Evolutionary conservation across 1,140 invertebrate species (phyloP).

Genomic region (Trachymyrmex septentrionalis): DNA sequence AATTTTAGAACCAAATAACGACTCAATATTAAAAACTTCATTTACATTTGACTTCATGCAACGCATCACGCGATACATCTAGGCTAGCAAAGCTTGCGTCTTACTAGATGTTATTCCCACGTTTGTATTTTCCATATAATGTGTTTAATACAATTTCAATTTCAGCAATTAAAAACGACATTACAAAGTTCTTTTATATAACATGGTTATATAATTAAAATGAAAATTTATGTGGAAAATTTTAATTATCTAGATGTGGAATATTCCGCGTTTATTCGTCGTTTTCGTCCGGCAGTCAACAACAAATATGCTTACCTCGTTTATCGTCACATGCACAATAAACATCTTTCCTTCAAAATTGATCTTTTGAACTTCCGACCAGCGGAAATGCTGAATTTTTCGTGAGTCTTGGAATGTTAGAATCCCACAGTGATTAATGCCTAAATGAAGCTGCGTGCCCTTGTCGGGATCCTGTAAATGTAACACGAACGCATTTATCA

Average conservation of each 20-base stretch:
- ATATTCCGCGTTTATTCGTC: neutral
- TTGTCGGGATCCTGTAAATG: conserved; percentile 92
- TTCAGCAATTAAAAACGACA: neutral
- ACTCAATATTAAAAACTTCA: neutral
- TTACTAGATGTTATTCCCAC: conserved; percentile 3
- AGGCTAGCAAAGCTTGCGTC: neutral
- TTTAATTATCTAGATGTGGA: neutral
- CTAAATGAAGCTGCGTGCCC: conserved; percentile 96
- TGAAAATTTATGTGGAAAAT: neutral
- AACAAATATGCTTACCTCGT: conserved; percentile 87
- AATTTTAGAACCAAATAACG: neutral
- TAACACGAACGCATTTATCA: conserved; percentile 25
- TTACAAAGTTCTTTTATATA: neutral
- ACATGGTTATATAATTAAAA: neutral
- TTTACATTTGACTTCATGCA: neutral
- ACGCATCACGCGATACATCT: neutral
- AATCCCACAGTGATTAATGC: conserved; percentile 97
- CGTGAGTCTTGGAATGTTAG: conserved; percentile 97
- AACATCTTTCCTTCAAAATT: conserved; percentile 99
- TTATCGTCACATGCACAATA: conserved; percentile 95
- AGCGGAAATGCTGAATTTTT: conserved; percentile 97
- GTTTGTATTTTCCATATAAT: neutral
- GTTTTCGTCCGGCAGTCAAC: neutral
- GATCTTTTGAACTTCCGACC: conserved; percentile 98
- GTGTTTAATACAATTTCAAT: neutral